Base-by-base conservation (phyloP, 2,113 vertebrate species). In the Hippocampus comes region DNA sequence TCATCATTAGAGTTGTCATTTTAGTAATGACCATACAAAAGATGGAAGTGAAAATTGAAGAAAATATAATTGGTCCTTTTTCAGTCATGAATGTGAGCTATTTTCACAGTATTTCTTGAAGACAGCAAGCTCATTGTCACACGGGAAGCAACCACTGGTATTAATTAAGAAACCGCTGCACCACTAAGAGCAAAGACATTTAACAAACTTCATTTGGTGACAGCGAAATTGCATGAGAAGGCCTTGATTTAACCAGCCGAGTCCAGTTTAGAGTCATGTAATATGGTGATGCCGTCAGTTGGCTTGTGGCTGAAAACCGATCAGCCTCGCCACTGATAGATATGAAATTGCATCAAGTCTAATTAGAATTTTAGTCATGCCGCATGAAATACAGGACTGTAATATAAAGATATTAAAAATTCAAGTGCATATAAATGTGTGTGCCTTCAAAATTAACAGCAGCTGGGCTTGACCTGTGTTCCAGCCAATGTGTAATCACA, bases 331-430 rank as follows among this genome's bases (percentile, higher is more conserved):
- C 95, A 96, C 95, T 97, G 95, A 95, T 94, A 97, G 95, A 97
- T 97, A 98, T 97, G 97, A 97, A 97, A 98, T 3, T 14, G 95
- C 96, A 97, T 98, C 96, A 98, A 95, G 96, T 97, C 95, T 96
- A 96, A 98, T 97, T 95, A 94, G 94, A 96, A 97, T 98, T 98
- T 97, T 97, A 98, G 96, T 97, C 96, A 98, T 95, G 96, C 95
- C 95, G 96, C 96, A 97, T 97, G 97, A 97, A 38, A 38, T 38
- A 38, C 34, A 97, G 95, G 0, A 38, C 34, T 97, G 95, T 96
- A 97, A 97, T 98, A 96, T 95, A 98, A 97, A 95, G 95, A 97
- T 98, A 98, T 98, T 97, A 97, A 98, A 96, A 97, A 97, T 98
- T 98, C 95, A 96, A 96, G 23, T 41, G 34, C 43, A 30, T 53